Percentiles rank a stretch among this genome's conserved stretches.
Conservation (phyloP, 1,140 invertebrate genomes). For the Chrysomallon squamiferum region DNA sequence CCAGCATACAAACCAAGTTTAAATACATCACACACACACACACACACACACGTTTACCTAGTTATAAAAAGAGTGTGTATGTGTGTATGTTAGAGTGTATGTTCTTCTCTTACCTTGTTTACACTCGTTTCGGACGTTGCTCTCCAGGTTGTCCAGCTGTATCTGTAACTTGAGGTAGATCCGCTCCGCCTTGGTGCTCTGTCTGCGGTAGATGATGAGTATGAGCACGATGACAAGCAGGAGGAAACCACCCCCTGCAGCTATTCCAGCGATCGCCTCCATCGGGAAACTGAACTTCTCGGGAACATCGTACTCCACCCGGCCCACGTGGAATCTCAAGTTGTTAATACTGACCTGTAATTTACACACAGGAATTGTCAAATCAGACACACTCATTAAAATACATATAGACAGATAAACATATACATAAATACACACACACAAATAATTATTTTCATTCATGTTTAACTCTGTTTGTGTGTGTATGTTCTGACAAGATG, state of each 20-base stretch:
- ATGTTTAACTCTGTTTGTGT: too few relatives aligned
- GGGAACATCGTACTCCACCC: conserved; percentile 86
- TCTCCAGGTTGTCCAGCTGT: conserved; percentile 99
- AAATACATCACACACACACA: too few relatives aligned
- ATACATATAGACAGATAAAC: too few relatives aligned
- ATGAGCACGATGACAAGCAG: conserved; percentile 85
- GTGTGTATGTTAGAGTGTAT: too few relatives aligned
- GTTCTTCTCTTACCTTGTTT: conserved; percentile 85
- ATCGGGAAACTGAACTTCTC: conserved; percentile 81
- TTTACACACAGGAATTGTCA: conserved; percentile 4
- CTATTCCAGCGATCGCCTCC: conserved; percentile 56
- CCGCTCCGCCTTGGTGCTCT: conserved; percentile 92
- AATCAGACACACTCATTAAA: not conserved
- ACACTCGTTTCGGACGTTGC: conserved; percentile 96
- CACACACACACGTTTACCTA: too few relatives aligned
- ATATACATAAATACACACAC: too few relatives aligned
- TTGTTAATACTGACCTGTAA: conserved; percentile 77
- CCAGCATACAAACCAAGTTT: too few relatives aligned
- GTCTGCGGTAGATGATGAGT: conserved; percentile 85
- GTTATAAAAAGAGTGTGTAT: too few relatives aligned
- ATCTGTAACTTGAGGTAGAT: conserved; percentile 98
- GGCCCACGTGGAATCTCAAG: conserved; percentile 83
- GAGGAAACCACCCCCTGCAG: conserved; percentile 76
- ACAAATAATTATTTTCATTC: too few relatives aligned
- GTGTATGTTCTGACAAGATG: too few relatives aligned